Percentiles rank a stretch among this genome's conserved stretches.
Evolutionary conservation across 2,113 vertebrate genomes (phyloP).

Genomic region (Anoplopoma fimbria): DNA sequence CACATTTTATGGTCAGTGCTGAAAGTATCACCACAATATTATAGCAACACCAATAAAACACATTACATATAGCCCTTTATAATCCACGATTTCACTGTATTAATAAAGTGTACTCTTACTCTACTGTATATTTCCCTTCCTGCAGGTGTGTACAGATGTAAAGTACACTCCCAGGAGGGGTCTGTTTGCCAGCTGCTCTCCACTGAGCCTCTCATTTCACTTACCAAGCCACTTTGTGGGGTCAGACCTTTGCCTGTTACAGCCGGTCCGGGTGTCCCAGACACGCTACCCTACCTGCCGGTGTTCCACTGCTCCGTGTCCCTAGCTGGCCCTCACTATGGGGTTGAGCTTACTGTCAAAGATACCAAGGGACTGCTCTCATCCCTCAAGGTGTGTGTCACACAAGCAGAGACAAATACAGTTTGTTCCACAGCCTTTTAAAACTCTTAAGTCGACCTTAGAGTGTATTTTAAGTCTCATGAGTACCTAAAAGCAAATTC

Average conservation of each 20-base stretch:
- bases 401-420: not conserved
- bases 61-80: not conserved
- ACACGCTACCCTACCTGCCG: constrained; percentile 21
- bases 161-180: constrained; percentile 10
- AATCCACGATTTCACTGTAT: not conserved
- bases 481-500: not conserved
- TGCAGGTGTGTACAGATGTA: constrained; percentile 48
- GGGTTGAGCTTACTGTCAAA: constrained; percentile 13
- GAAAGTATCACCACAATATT: not conserved
- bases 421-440: not conserved
- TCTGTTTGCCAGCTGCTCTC: constrained; percentile 45
- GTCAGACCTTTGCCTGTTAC: constrained; percentile 32
- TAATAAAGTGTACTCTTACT: not conserved
- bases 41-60: constrained; percentile 18
- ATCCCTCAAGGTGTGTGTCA: constrained; percentile 20
- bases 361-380: constrained; percentile 29
- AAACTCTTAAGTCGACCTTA: not conserved
- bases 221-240: constrained; percentile 24
- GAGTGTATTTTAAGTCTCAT: not conserved
- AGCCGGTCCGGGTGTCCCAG: constrained; percentile 20
- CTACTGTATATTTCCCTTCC: not conserved
- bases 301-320: constrained; percentile 8
- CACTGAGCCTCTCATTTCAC: constrained; percentile 16
- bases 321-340: constrained; percentile 19
- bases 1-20: constrained; percentile 43